Evolutionary conservation across 2,888 invertebrate genomes (phyloP), one percentile per base, ranked within the genome.

Genomic region (Calameuta filiformis): DNA sequence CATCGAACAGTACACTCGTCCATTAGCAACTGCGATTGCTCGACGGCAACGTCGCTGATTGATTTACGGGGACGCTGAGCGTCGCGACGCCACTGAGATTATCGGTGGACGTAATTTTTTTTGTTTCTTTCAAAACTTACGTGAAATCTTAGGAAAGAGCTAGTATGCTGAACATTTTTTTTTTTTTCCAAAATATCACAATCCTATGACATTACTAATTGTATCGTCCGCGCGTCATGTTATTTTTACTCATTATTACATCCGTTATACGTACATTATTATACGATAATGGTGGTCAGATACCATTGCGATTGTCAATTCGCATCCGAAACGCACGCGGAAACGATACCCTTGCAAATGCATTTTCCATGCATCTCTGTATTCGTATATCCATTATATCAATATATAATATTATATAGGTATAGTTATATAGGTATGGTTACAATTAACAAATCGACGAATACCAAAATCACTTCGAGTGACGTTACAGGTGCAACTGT

Each of bases 271-370:
- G 9, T 56, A 9, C 56, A 56, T 56, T 23, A 23, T 56, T 23
- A 56, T 56, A 23, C 23, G 56, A 23, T 23, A 56, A 56, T 56
- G 23, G 23, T 2, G 56, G 23, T 23, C 56, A 9, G 56, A 56
- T 56, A 56, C 23, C 56, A 23, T 56, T 23, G 56, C 23, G 56
- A 23, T 23, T 56, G 56, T 56, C 23, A 23, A 56, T 23, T 56
- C 23, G 23, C 56, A 56, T 56, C 37, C 73, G 71, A 35, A 73
- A 35, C 9, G 12, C 34, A 30, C 11, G n/a, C 73, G 40, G 23
- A 34, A 35, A 75, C 80, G 82, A 82, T 84, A 85, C 82, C 84
- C 85, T 85, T 83, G 85, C 82, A 83, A 85, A 85, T 84, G 83
- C 84, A 83, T 85, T 85, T 83, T 79, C 76, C 84, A 83, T 2